Percentiles rank a stretch among this genome's conserved stretches.
Conservation (phyloP, 2,113 vertebrate genomes). For the Shinisaurus crocodilurus region DNA sequence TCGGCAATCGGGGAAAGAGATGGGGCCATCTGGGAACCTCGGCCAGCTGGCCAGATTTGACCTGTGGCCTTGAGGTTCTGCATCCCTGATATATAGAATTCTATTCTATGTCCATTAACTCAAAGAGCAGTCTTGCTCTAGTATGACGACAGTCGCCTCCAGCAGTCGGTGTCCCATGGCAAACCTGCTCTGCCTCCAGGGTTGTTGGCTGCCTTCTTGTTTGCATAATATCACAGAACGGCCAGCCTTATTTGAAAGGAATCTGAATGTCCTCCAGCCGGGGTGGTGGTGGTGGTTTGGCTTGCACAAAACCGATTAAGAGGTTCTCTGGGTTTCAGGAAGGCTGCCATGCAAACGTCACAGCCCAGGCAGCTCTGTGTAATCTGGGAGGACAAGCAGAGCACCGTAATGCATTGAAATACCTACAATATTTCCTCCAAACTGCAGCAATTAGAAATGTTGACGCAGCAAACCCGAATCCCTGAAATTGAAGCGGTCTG, state of each 20-base stretch:
- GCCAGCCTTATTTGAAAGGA: conserved; percentile 44
- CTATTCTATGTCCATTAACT: conserved; percentile 14
- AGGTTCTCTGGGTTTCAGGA: conserved; percentile 32
- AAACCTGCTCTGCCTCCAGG: not conserved
- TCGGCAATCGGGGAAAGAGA: no score
- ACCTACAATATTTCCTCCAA: not conserved
- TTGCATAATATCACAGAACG: conserved; percentile 9
- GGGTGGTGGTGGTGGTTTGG: conserved; percentile 32
- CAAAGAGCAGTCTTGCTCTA: not conserved
- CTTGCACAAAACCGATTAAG: conserved; percentile 50
- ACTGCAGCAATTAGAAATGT: not conserved
- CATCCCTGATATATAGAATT: not conserved
- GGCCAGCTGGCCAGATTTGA: no score
- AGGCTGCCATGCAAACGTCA: not conserved
- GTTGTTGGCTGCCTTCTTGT: fast-evolving
- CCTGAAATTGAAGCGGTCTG: not conserved
- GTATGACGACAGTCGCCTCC: conserved; percentile 15
- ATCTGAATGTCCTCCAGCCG: conserved; percentile 40
- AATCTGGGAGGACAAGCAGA: not conserved
- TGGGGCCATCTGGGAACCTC: no score
- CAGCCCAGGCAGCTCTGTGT: not conserved
- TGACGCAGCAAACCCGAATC: not conserved
- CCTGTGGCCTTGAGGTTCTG: no score
- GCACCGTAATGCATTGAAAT: not conserved
- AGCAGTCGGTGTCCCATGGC: not conserved